Conservation (phyloP, 2,797 vertebrate species). For the Semotilus atromaculatus region DNA sequence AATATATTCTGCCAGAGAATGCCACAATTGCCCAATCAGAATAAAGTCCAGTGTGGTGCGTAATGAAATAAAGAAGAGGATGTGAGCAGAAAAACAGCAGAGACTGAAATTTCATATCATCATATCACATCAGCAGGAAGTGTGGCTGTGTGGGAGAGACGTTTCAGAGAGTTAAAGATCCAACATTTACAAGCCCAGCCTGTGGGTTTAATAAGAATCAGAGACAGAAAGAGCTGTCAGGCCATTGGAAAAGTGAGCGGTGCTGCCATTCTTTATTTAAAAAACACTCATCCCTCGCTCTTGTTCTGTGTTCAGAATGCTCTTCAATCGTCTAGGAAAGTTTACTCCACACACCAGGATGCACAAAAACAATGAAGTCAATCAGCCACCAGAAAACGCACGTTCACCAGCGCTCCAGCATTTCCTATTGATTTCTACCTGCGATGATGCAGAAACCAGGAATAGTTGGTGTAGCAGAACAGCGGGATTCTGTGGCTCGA, state of each 20-base stretch:
- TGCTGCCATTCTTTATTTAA: background rate
- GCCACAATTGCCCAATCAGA: background rate
- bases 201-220: conserved; percentile 23
- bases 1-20: background rate
- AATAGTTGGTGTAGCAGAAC: conserved; percentile 5
- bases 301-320: background rate
- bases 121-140: background rate
- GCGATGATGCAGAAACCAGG: conserved; percentile 6
- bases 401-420: background rate
- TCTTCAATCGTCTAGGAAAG: background rate
- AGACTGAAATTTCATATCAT: background rate
- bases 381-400: background rate
- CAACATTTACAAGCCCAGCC: conserved; percentile 6
- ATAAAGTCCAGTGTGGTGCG: background rate
- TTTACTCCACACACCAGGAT: background rate
- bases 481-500: conserved; percentile 5
- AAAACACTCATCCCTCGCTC: background rate
- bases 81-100: background rate
- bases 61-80: background rate
- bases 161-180: conserved; percentile 21
- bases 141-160: conserved; percentile 1
- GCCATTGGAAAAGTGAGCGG: background rate
- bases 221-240: conserved; percentile 4
- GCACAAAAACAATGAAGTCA: background rate
- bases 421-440: conserved; percentile 51